phyloP scores from a whole-genome alignment of 2,797 vertebrate species.

The Cichlasoma orientale region DNA sequence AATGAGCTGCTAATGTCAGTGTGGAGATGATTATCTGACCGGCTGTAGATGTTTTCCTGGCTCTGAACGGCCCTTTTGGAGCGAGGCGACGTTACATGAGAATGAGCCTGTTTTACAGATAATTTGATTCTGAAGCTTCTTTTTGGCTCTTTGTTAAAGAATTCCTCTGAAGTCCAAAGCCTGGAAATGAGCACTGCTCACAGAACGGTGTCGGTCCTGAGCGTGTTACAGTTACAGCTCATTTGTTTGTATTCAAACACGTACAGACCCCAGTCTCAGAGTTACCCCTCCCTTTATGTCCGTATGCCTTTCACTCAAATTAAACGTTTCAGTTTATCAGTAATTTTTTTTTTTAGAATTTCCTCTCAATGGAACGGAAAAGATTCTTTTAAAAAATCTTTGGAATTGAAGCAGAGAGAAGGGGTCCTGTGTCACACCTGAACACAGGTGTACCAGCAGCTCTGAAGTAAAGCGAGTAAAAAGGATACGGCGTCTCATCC shows the following conservation, averaged over 20 bases:
- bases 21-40: rapidly evolving
- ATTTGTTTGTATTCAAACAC: not conserved
- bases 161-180: no score
- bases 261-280: not conserved
- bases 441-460: not conserved
- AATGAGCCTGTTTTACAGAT: not conserved
- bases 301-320: no score
- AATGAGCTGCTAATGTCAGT: not conserved
- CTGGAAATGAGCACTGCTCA: no score
- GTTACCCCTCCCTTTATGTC: not conserved
- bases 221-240: not conserved
- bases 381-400: not conserved
- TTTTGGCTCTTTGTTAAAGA: not conserved
- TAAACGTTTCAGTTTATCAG: not conserved
- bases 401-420: no score
- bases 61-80: not conserved
- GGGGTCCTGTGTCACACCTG: not conserved
- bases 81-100: not conserved
- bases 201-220: not conserved
- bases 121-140: not conserved
- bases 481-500: not conserved
- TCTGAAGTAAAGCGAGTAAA: not conserved
- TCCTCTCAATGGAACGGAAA: rapidly evolving
- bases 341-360: no score
- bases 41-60: not conserved